phyloP scores from a whole-genome alignment of 2,888 invertebrate genomes.

The Pseudococcus jackbeardsleyi region DNA sequence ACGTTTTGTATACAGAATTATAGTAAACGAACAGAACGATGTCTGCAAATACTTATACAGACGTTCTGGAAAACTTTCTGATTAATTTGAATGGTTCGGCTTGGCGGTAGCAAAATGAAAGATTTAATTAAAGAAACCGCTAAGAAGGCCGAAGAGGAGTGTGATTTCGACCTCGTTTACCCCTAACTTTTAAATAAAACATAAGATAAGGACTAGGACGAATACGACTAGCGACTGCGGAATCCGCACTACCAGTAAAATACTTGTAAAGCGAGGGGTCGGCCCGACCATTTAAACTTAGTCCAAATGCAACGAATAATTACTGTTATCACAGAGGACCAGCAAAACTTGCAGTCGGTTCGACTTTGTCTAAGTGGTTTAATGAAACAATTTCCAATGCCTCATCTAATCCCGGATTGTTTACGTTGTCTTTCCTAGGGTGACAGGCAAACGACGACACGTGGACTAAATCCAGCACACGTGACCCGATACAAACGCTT shows the following conservation, averaged over 20 bases:
- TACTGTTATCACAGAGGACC: conserved; percentile 62
- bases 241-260: conserved; percentile 52
- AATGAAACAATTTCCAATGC: conserved; percentile 64
- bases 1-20: no score
- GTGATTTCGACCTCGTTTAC: conserved; percentile 36
- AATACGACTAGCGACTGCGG: neutral
- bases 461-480: conserved; percentile 63
- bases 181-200: conserved; percentile 62
- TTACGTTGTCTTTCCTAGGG: conserved; percentile 63
- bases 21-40: no score
- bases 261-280: conserved; percentile 61
- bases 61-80: neutral
- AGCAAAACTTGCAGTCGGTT: conserved; percentile 50
- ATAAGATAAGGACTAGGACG: conserved; percentile 55
- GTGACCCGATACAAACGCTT: conserved; percentile 59
- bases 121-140: conserved; percentile 64
- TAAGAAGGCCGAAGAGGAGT: conserved; percentile 26
- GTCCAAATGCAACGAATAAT: conserved; percentile 64
- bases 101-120: conserved; percentile 24
- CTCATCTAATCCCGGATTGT: conserved; percentile 63
- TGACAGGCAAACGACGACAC: conserved; percentile 64
- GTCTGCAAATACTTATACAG: neutral
- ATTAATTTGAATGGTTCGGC: conserved; percentile 14
- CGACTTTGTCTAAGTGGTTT: conserved; percentile 60
- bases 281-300: conserved; percentile 57